phyloP scores from a whole-genome alignment of 2,888 invertebrate species.

The Gasteruption jaculator region DNA sequence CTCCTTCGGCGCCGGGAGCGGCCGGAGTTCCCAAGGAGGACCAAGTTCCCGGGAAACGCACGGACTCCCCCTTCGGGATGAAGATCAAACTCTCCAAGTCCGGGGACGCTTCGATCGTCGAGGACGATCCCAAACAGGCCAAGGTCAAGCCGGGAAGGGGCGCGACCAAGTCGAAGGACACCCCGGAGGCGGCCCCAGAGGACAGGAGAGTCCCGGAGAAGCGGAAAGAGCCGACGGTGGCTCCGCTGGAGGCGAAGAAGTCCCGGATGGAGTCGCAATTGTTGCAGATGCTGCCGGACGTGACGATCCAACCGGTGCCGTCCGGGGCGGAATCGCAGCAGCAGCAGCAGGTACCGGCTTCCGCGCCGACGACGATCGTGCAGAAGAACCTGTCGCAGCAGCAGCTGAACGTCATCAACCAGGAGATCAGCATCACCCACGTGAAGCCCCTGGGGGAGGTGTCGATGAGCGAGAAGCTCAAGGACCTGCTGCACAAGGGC shows the following conservation, averaged over 20 bases:
- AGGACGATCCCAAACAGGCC: conserved; percentile 10
- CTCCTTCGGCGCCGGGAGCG: no score
- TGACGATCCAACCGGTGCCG: conserved; percentile 45
- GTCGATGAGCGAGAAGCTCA: conserved; percentile 37
- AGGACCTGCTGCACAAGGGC: conserved; percentile 33
- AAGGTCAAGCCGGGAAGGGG: conserved; percentile 13
- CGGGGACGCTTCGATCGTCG: conserved; percentile 38
- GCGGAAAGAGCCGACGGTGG: conserved; percentile 42
- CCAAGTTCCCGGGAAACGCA: conserved; percentile 32
- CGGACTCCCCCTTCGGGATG: conserved; percentile 45
- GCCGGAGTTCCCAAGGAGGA: background rate
- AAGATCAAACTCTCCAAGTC: conserved; percentile 47
- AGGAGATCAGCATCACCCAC: conserved; percentile 48
- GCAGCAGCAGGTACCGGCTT: conserved; percentile 21
- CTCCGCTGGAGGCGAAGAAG: conserved; percentile 44
- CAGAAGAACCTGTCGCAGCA: conserved; percentile 36
- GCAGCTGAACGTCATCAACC: conserved; percentile 43
- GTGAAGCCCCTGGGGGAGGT: conserved; percentile 31
- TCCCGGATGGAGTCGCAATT: conserved; percentile 40
- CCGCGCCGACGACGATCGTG: no score
- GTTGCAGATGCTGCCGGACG: conserved; percentile 43
- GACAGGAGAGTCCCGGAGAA: no score
- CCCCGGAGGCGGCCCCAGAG: conserved; percentile 26
- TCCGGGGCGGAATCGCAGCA: conserved; percentile 27
- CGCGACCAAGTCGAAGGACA: conserved; percentile 23